Evolutionary conservation across 2,888 invertebrate species (phyloP).

Genomic region (Drosophila fulvimacula): DNA sequence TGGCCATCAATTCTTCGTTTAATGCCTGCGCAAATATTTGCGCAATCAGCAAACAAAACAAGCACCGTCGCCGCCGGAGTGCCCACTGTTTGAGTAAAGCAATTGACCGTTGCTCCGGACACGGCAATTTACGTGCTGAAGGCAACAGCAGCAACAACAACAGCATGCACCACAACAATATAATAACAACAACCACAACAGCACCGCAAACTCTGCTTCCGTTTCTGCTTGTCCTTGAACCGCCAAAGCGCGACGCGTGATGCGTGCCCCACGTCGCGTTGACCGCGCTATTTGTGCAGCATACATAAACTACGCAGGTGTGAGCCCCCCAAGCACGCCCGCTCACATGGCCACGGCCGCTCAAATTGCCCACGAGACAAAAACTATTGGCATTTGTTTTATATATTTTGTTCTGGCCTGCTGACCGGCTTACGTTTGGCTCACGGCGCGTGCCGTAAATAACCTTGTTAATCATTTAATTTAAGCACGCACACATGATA

Average conservation of each 20-base stretch:
- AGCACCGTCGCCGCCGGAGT: conserved; percentile 49
- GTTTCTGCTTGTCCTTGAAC: conserved; percentile 68
- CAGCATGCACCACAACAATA: conserved; percentile 1
- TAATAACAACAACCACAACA: conserved; percentile 28
- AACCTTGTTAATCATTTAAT: conserved; percentile 81
- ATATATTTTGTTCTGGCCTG: conserved; percentile 11
- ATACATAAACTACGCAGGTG: conserved; percentile 36
- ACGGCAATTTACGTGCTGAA: conserved; percentile 54
- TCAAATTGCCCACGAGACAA: background rate
- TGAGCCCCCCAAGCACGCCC: conserved; percentile 1
- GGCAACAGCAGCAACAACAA: conserved; percentile 17
- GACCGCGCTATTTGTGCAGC: conserved; percentile 44
- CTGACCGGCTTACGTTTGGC: conserved; percentile 32
- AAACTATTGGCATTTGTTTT: conserved; percentile 20
- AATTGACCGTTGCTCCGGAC: conserved; percentile 73
- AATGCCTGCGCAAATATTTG: conserved; percentile 80
- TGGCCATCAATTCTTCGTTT: conserved; percentile 75
- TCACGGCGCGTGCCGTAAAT: conserved; percentile 60
- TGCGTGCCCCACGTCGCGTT: conserved; percentile 20
- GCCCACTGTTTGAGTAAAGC: conserved; percentile 74
- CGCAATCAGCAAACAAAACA: conserved; percentile 81
- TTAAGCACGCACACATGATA: conserved; percentile 65
- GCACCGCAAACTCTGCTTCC: conserved; percentile 62
- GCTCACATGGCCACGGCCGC: background rate
- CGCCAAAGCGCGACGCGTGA: conserved; percentile 6